These are phyloP conservation scores for Ernsta delagoae DNA, from an alignment of 2,888 invertebrate genomes.

Conservation along the genomic window DNA sequence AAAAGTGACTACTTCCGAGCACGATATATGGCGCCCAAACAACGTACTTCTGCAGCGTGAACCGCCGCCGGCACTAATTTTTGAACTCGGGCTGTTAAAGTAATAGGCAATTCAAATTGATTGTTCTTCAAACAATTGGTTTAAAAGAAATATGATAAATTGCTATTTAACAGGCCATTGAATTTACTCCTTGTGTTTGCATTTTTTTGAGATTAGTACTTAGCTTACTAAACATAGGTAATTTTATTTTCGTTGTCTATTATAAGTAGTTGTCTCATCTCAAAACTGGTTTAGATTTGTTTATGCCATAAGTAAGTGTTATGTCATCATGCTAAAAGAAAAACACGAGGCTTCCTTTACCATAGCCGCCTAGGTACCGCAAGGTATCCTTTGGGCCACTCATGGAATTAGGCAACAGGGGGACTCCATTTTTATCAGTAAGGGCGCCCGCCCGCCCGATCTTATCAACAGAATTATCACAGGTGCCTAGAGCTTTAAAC, in stretches of 20 bases:
- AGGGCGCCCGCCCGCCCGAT: conserved; percentile 32
- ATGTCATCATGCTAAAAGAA: conserved; percentile 39
- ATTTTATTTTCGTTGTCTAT: neutral
- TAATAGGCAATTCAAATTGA: neutral
- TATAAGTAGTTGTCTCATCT: neutral
- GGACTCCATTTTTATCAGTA: conserved; percentile 21
- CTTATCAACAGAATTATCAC: no score
- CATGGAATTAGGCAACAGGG: neutral
- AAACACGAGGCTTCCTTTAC: conserved; percentile 44
- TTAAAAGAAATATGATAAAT: neutral
- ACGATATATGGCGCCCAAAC: no score
- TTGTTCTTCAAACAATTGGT: neutral
- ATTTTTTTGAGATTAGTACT: neutral
- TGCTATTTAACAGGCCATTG: neutral
- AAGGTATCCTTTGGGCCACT: conserved; percentile 21
- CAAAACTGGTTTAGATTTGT: neutral
- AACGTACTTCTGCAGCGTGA: neutral
- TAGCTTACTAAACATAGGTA: neutral
- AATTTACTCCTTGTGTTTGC: neutral
- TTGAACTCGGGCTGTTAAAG: neutral
- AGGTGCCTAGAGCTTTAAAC: no score
- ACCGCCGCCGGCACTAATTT: neutral
- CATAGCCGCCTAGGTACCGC: conserved; percentile 43
- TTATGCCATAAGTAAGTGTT: conserved; percentile 15
- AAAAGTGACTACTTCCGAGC: neutral